Percentiles rank a stretch among this genome's conserved stretches.
These are phyloP conservation scores for Rhinopomastus cyanomelas DNA, from an alignment of 2,113 vertebrate genomes.

Conservation along the genomic window DNA sequence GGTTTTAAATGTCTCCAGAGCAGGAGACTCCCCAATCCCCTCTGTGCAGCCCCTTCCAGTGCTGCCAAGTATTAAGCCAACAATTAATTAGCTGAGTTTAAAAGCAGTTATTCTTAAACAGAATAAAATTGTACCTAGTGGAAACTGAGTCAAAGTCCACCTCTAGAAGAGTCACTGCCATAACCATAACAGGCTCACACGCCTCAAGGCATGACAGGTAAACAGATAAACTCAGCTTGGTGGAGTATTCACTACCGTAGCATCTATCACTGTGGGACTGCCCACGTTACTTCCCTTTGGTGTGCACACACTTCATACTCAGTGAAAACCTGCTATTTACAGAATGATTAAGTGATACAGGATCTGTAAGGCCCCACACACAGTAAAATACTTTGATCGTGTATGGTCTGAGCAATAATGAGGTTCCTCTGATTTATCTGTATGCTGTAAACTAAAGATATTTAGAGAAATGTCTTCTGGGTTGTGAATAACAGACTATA, in stretches of 20 bases:
- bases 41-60: not conserved
- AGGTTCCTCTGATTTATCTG: conserved; percentile 13
- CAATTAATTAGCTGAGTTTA: conserved; percentile 1
- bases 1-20: no score
- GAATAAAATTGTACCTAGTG: not conserved
- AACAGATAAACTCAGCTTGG: not conserved
- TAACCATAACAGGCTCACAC: not conserved
- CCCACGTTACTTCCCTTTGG: not conserved
- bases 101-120: not conserved
- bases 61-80: not conserved
- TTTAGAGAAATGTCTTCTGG: conserved; percentile 8
- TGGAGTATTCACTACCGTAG: conserved; percentile 6
- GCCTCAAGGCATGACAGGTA: not conserved
- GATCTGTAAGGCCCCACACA: not conserved
- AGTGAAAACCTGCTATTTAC: not conserved
- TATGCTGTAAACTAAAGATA: not conserved
- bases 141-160: not conserved
- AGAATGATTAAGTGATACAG: not conserved
- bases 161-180: not conserved
- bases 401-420: conserved; percentile 22
- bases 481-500: not conserved
- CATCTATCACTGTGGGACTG: not conserved
- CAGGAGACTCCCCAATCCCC: no score
- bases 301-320: not conserved
- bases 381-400: not conserved